These are phyloP conservation scores for Aleiodes alternator DNA, from an alignment of 2,888 invertebrate genomes.

Conservation along the genomic window DNA sequence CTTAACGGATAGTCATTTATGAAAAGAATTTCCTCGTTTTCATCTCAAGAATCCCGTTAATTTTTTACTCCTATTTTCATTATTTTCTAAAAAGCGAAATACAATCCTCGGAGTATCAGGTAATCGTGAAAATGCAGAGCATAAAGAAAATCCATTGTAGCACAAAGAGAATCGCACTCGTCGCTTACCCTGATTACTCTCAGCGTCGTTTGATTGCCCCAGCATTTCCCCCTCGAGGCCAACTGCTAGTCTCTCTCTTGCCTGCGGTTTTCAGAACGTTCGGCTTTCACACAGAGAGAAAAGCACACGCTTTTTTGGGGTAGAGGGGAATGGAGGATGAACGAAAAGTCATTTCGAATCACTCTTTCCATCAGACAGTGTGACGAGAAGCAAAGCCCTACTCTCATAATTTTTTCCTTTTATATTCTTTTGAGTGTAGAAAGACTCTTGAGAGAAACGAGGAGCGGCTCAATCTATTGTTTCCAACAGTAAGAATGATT, in stretches of 20 bases:
- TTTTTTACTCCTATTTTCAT: constrained; percentile 9
- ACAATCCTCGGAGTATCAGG: constrained; percentile 22
- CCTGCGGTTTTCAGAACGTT: constrained; percentile 22
- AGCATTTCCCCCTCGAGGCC: constrained; percentile 1
- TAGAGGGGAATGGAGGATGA: not conserved
- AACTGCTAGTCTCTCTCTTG: constrained; percentile 3
- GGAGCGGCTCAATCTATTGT: constrained; percentile 27
- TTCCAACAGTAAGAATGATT: constrained; percentile 28
- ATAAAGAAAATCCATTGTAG: constrained; percentile 17
- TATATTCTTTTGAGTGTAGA: not conserved
- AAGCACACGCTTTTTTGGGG: not conserved
- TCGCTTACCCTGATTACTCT: constrained; percentile 52
- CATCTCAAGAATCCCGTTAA: not conserved
- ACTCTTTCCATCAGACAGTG: constrained; percentile 24
- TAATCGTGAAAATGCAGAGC: constrained; percentile 30
- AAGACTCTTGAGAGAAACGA: constrained; percentile 24
- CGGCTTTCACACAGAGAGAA: constrained; percentile 8
- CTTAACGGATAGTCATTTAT: no score
- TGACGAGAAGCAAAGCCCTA: constrained; percentile 10
- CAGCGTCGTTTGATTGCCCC: constrained; percentile 49
- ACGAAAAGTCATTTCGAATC: constrained; percentile 31
- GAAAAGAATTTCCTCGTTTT: not conserved
- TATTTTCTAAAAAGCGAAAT: not conserved
- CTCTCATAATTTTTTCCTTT: constrained; percentile 12
- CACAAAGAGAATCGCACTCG: constrained; percentile 42